Evolutionary conservation across 2,797 vertebrate genomes (phyloP).

Genomic region (Poeciliopsis gracilis): DNA sequence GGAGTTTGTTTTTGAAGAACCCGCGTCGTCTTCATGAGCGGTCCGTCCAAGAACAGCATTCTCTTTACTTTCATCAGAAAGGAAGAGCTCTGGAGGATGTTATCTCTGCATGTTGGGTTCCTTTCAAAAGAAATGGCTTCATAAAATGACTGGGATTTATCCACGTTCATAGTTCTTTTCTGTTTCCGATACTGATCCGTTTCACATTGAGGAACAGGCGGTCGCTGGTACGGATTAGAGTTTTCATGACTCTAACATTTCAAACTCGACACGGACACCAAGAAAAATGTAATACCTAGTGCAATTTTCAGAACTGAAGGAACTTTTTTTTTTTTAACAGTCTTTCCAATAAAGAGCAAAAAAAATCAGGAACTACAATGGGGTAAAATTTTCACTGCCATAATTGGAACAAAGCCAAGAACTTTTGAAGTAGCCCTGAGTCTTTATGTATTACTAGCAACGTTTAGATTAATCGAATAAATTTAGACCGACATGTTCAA

Average conservation of each 20-base stretch:
- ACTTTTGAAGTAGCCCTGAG: no score
- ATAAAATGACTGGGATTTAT: neutral
- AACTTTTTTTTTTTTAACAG: neutral
- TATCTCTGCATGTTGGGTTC: neutral
- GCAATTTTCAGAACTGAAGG: neutral
- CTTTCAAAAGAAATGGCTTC: neutral
- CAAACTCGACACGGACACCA: neutral
- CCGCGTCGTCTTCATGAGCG: neutral
- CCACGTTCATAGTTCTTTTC: neutral
- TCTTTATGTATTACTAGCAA: no score
- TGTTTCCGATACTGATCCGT: neutral
- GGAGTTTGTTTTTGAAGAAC: neutral
- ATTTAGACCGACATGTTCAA: no score
- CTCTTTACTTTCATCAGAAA: neutral
- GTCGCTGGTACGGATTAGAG: neutral
- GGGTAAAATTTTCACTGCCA: neutral
- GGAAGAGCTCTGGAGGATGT: neutral
- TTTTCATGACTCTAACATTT: neutral
- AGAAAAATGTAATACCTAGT: neutral
- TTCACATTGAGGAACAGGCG: neutral
- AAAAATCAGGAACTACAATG: neutral
- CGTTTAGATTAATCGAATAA: no score
- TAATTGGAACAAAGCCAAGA: neutral
- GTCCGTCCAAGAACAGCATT: neutral
- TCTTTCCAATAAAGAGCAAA: neutral